These are phyloP conservation scores for Actias luna DNA, from an alignment of 2,888 invertebrate species.

Conservation along the genomic window DNA sequence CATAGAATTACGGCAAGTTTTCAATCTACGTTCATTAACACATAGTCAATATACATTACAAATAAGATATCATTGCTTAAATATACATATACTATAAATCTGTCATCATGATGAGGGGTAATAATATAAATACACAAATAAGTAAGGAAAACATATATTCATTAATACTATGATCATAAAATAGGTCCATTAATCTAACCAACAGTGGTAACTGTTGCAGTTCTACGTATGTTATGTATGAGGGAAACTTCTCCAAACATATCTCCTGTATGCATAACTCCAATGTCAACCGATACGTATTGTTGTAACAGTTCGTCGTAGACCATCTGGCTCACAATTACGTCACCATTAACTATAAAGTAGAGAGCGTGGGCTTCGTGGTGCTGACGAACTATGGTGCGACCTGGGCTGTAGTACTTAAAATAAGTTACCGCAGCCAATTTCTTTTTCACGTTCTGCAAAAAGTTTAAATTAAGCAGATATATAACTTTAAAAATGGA, in stretches of 20 bases:
- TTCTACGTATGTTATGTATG: constrained; percentile 82
- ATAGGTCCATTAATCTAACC: constrained; percentile 52
- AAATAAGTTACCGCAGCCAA: constrained; percentile 84
- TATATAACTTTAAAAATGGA: neutral
- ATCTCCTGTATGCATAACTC: constrained; percentile 79
- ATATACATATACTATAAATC: too few species aligned
- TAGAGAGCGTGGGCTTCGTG: constrained; percentile 83
- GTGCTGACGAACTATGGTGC: constrained; percentile 83
- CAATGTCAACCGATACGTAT: constrained; percentile 69
- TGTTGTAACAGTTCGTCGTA: constrained; percentile 76
- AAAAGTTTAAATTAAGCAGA: neutral
- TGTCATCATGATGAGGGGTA: neutral
- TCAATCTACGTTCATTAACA: too few species aligned
- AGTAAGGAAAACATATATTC: neutral
- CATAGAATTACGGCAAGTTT: too few species aligned
- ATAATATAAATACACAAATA: neutral
- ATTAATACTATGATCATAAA: neutral
- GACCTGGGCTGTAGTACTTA: constrained; percentile 81
- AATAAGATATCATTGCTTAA: too few species aligned
- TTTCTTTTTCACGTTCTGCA: constrained; percentile 81
- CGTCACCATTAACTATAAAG: constrained; percentile 83
- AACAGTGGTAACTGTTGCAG: constrained; percentile 81
- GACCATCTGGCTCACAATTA: constrained; percentile 70
- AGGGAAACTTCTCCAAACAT: constrained; percentile 86
- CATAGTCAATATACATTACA: too few species aligned